Evolutionary conservation across 2,888 invertebrate species (phyloP).

Genomic region (Tortricodes alternella): DNA sequence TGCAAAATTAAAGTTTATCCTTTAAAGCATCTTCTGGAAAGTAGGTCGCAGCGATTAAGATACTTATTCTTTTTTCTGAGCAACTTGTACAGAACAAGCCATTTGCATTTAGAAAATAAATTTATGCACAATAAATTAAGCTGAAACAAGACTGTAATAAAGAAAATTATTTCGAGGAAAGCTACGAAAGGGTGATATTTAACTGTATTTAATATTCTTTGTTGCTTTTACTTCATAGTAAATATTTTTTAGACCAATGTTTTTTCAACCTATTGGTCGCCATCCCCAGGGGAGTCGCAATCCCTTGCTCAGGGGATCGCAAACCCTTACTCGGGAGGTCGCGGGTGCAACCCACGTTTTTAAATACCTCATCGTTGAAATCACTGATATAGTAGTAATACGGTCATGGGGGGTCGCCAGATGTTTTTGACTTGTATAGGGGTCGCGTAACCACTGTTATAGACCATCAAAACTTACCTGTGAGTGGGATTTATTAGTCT

Average conservation of each 20-base stretch:
- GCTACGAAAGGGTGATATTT: background rate
- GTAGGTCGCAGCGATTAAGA: background rate
- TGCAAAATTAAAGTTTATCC: background rate
- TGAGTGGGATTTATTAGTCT: background rate
- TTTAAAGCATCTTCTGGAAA: background rate
- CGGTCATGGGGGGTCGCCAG: too few species aligned
- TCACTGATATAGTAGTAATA: too few species aligned
- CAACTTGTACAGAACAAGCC: background rate
- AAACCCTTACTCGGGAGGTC: too few species aligned
- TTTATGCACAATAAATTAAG: background rate
- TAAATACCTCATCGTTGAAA: too few species aligned
- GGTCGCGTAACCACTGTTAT: background rate
- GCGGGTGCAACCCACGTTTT: too few species aligned
- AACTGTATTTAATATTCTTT: background rate
- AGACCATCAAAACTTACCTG: slow-evolving; percentile 7
- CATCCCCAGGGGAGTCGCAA: too few species aligned
- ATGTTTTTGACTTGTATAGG: background rate
- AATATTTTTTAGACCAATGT: too few species aligned
- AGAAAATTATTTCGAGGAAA: background rate
- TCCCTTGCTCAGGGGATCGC: too few species aligned
- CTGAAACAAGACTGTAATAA: background rate
- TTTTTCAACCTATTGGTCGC: too few species aligned
- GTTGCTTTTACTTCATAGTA: background rate
- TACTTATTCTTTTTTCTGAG: background rate
- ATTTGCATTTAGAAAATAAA: background rate